Percentiles rank a stretch among this genome's conserved stretches.
phyloP scores from a whole-genome alignment of 2,888 invertebrate species.

The Amiota minor region DNA sequence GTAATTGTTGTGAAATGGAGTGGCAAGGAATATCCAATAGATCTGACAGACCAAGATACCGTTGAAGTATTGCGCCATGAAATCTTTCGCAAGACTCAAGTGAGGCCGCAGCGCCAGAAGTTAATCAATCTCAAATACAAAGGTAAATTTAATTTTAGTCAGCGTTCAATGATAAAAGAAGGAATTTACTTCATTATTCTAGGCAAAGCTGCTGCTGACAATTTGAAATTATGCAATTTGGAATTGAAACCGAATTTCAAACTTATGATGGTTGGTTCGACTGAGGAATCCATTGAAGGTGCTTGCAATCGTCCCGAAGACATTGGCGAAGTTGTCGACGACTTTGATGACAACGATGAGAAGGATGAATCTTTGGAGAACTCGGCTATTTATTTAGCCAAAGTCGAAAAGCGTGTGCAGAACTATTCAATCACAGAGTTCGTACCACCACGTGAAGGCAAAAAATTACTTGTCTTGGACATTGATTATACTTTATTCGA shows the following conservation, averaged over 20 bases:
- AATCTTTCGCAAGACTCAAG: slow-evolving; percentile 90
- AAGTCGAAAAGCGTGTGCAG: slow-evolving; percentile 87
- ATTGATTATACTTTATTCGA: slow-evolving; percentile 98
- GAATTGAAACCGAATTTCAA: slow-evolving; percentile 91
- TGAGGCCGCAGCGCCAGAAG: slow-evolving; percentile 94
- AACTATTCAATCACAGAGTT: slow-evolving; percentile 88
- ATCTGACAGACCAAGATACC: slow-evolving; percentile 83
- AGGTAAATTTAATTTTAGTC: slow-evolving; percentile 76
- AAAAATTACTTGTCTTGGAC: slow-evolving; percentile 92
- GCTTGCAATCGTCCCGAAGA: slow-evolving; percentile 84
- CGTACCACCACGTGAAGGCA: slow-evolving; percentile 87
- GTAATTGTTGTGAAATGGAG: slow-evolving; percentile 87
- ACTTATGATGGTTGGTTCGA: slow-evolving; percentile 97
- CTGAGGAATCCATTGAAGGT: slow-evolving; percentile 92
- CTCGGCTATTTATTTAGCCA: slow-evolving; percentile 81
- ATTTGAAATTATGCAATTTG: slow-evolving; percentile 82
- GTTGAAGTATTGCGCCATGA: slow-evolving; percentile 86
- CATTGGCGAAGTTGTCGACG: slow-evolving; percentile 90
- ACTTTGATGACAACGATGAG: slow-evolving; percentile 92
- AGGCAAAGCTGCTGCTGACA: slow-evolving; percentile 91
- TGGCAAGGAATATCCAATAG: slow-evolving; percentile 90
- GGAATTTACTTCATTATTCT: slow-evolving; percentile 24
- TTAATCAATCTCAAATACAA: slow-evolving; percentile 92
- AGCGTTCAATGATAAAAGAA: neutral
- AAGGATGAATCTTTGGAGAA: slow-evolving; percentile 75